Evolutionary conservation across 2,113 vertebrate species (phyloP).

Genomic region (Cyphomyrus plagiostoma): DNA sequence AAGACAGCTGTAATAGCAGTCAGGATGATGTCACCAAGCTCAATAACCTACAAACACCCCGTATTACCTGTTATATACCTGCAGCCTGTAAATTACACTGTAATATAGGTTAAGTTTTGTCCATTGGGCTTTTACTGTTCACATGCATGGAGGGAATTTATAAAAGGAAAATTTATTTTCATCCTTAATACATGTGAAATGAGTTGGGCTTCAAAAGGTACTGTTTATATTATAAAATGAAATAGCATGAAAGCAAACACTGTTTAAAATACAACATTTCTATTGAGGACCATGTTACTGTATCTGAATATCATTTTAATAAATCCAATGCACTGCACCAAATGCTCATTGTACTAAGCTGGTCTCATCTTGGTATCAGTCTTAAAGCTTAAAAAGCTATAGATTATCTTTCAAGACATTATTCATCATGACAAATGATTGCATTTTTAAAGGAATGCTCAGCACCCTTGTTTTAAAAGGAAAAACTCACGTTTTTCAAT

Average conservation of each 20-base stretch:
- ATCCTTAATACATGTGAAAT: constrained; percentile 22
- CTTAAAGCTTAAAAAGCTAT: constrained; percentile 37
- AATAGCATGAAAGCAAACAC: not conserved
- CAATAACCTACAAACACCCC: not conserved
- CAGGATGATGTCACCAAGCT: not conserved
- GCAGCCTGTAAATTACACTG: not conserved
- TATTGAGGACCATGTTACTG: constrained; percentile 22
- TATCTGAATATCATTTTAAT: constrained; percentile 28
- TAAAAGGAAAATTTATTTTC: constrained; percentile 18
- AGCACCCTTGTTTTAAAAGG: constrained; percentile 50
- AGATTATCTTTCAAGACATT: constrained; percentile 19
- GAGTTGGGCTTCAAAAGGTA: constrained; percentile 23
- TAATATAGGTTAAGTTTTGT: not conserved
- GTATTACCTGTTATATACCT: not conserved
- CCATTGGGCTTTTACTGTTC: not conserved
- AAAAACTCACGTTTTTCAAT: constrained; percentile 28
- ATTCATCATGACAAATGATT: constrained; percentile 38
- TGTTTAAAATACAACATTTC: not conserved
- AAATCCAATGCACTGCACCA: constrained; percentile 20
- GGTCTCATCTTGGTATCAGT: constrained; percentile 28
- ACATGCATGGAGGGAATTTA: not conserved
- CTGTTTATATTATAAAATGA: not conserved
- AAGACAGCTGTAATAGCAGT: not conserved
- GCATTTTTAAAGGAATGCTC: constrained; percentile 44
- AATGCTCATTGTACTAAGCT: constrained; percentile 28